Conservation (phyloP, 2,888 invertebrate species). For the Orthonychiurus folsomi region DNA sequence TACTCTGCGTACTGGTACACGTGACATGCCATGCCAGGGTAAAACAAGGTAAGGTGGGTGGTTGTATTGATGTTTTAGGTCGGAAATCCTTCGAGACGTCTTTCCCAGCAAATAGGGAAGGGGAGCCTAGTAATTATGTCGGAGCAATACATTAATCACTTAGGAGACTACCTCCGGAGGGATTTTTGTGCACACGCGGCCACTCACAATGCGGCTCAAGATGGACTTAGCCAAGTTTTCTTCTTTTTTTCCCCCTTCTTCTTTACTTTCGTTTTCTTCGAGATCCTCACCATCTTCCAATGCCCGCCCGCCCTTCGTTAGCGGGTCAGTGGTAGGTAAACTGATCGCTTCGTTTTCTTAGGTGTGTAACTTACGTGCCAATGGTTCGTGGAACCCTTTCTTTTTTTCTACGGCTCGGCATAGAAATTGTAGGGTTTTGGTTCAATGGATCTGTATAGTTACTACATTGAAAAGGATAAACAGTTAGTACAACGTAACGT, state of each 20-base stretch:
- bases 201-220: not conserved
- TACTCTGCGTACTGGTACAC: too few relatives aligned
- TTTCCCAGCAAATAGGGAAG: slow-evolving; percentile 1
- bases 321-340: not conserved
- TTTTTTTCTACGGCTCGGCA: too few relatives aligned
- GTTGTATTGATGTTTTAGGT: not conserved
- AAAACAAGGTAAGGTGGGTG: not conserved
- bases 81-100: not conserved
- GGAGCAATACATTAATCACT: slow-evolving; percentile 34
- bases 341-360: not conserved
- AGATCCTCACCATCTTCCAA: not conserved
- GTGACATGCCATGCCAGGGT: too few relatives aligned
- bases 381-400: too few relatives aligned
- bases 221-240: slow-evolving; percentile 4
- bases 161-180: slow-evolving; percentile 13
- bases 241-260: not conserved
- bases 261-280: too few relatives aligned
- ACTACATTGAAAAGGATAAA: too few relatives aligned
- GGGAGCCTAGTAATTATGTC: slow-evolving; percentile 31
- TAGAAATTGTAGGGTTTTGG: too few relatives aligned
- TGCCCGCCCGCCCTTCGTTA: not conserved
- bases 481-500: too few relatives aligned
- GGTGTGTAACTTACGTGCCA: not conserved
- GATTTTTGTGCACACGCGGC: too few relatives aligned
- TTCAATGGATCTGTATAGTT: too few relatives aligned